phyloP scores from a whole-genome alignment of 2,113 vertebrate species.

The Podarcis muralis region DNA sequence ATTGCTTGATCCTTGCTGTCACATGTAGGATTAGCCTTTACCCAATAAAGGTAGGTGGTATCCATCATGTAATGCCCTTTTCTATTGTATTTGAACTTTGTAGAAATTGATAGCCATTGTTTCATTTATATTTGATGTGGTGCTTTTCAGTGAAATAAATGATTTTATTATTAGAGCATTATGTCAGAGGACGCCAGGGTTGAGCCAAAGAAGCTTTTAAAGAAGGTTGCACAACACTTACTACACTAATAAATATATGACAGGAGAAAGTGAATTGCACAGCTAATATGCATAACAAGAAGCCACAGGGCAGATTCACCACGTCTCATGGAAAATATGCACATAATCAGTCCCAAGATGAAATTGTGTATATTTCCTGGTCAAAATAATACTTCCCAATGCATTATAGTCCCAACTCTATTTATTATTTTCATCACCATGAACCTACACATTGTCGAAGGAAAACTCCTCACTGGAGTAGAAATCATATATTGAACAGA shows the following conservation, averaged over 20 bases:
- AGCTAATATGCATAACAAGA: background rate
- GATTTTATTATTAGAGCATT: background rate
- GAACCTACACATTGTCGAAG: too few relatives aligned
- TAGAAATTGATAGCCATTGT: conserved; percentile 61
- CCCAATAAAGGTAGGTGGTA: conserved; percentile 62
- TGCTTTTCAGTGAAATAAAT: conserved; percentile 15
- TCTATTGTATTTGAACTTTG: conserved; percentile 56
- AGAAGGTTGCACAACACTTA: background rate
- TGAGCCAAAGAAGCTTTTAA: background rate
- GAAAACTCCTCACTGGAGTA: too few relatives aligned
- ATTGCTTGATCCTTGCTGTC: conserved; percentile 67
- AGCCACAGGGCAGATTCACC: background rate
- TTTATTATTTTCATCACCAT: too few relatives aligned
- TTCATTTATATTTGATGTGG: conserved; percentile 44
- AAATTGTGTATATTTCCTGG: too few relatives aligned
- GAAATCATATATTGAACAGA: too few relatives aligned
- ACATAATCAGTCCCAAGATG: background rate
- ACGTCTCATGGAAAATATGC: background rate
- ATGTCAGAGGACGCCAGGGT: background rate
- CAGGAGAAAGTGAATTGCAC: background rate
- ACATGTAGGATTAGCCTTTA: conserved; percentile 60
- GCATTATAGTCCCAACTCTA: too few relatives aligned
- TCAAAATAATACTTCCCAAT: too few relatives aligned
- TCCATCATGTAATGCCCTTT: conserved; percentile 50
- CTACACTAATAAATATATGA: background rate